Base-by-base conservation (phyloP, 2,888 invertebrate genomes). In the Thera britannica region DNA sequence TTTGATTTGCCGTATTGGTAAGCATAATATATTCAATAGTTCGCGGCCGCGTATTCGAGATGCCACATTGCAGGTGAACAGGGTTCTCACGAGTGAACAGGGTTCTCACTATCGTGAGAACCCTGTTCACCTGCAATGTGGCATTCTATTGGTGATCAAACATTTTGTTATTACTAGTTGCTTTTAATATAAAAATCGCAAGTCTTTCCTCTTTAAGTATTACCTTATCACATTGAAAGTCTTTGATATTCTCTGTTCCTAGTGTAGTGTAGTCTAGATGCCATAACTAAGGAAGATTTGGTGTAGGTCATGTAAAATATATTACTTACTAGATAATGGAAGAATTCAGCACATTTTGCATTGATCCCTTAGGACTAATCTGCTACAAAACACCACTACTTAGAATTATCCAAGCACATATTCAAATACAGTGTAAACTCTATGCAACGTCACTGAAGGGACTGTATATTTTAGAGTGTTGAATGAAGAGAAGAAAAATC, bases 71-170 rank as follows among this genome's bases (percentile, higher is more conserved):
- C 67, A 59, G 63, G 2, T 35, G 46, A 49, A 56, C 62, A 56
- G 6, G n/a, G 55, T 36, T 54, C 52, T 52, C 34, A 52, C 23
- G 52, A 5, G 2, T 35, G 46, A 49, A 56, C 62, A 56, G 6
- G n/a, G 55, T 36, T 54, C 52, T 52, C 34, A 52, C 23, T 34
- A n/a, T n/a, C 52, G 23, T 52, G 34, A 52, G 52, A 54, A 36
- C 55, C n/a, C 6, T 56, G 62, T 56, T 49, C 46, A 35, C 2
- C 63, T 59, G 67, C 67, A 67, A 62, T 67, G 62, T 58, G 67
- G 6, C 11, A 58, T 41, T 3, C 36, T 55, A 36, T 3, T 51
- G 49, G 36, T 59, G 59, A 51, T 0, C 48, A 38, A 49, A 36
- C 36, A 36, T 48, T 52, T 52, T 34, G 34, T 46, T 2, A 49